phyloP scores from a whole-genome alignment of 2,888 invertebrate genomes.

The Serrognathus titanus region DNA sequence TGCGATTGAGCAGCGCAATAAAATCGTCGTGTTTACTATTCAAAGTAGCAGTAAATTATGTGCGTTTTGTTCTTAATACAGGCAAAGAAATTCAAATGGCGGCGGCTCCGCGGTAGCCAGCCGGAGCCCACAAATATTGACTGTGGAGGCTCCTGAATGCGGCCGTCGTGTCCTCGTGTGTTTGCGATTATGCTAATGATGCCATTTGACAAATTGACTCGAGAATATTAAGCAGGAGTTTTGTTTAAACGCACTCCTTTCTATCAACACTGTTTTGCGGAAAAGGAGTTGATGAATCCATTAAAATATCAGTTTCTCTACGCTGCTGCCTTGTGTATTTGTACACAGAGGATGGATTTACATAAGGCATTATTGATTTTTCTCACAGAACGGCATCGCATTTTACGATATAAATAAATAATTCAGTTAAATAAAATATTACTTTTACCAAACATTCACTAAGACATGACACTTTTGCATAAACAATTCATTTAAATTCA shows the following conservation, averaged over 20 bases:
- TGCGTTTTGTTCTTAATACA: slow-evolving; percentile 3
- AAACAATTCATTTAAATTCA: no score
- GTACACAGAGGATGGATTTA: slow-evolving; percentile 13
- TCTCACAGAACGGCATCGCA: slow-evolving; percentile 9
- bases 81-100: background rate
- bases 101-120: slow-evolving; percentile 4
- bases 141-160: slow-evolving; percentile 15
- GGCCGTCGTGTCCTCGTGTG: slow-evolving; percentile 2
- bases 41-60: slow-evolving; percentile 16
- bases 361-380: slow-evolving; percentile 18
- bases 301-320: slow-evolving; percentile 20
- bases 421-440: no score
- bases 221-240: slow-evolving; percentile 19
- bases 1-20: slow-evolving; percentile 18
- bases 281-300: slow-evolving; percentile 14
- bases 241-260: slow-evolving; percentile 10
- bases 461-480: no score
- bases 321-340: background rate
- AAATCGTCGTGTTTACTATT: slow-evolving; percentile 17
- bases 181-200: slow-evolving; percentile 25
- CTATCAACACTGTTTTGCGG: slow-evolving; percentile 8
- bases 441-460: no score
- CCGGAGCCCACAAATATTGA: slow-evolving; percentile 17
- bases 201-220: slow-evolving; percentile 25
- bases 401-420: no score